A percentile compares a stretch with the other conserved stretches of the same genome.
These are phyloP conservation scores for Sisyra nigra DNA, from an alignment of 2,888 invertebrate genomes.

Conservation along the genomic window DNA sequence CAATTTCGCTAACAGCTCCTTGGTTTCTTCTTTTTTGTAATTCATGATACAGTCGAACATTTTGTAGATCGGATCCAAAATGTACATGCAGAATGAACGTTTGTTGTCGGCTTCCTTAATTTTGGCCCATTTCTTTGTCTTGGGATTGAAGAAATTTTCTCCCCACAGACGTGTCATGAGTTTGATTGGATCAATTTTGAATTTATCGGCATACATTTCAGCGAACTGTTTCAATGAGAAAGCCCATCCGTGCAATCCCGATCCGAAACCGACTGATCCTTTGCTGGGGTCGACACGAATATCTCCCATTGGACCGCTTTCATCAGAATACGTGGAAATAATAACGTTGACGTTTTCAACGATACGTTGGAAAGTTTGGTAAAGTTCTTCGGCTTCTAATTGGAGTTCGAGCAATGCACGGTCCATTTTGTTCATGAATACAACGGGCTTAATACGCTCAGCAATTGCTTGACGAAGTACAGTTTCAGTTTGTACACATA, in stretches of 20 bases:
- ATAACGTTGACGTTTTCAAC: slow-evolving; percentile 99
- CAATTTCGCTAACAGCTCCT: slow-evolving; percentile 74
- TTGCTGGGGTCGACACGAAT: slow-evolving; percentile 95
- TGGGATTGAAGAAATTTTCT: slow-evolving; percentile 95
- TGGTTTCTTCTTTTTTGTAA: slow-evolving; percentile 72
- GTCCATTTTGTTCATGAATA: slow-evolving; percentile 99
- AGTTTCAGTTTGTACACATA: slow-evolving; percentile 99
- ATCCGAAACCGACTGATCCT: slow-evolving; percentile 98
- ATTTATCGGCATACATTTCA: slow-evolving; percentile 98
- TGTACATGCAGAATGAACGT: slow-evolving; percentile 98
- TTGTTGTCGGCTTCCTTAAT: slow-evolving; percentile 82
- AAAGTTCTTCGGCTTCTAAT: slow-evolving; percentile 89
- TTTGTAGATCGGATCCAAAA: slow-evolving; percentile 97
- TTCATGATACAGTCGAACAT: slow-evolving; percentile 55
- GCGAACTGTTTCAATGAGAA: slow-evolving; percentile 99
- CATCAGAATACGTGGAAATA: slow-evolving; percentile 97
- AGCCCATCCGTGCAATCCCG: slow-evolving; percentile 99
- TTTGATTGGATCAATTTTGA: slow-evolving; percentile 92
- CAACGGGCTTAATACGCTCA: slow-evolving; percentile 98
- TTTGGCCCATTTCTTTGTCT: slow-evolving; percentile 97
- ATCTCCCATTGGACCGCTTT: slow-evolving; percentile 97
- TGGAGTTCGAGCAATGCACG: slow-evolving; percentile 95
- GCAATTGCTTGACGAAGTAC: slow-evolving; percentile 99
- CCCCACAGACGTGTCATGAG: slow-evolving; percentile 98
- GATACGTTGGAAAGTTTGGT: slow-evolving; percentile 98